Conservation (phyloP, 2,888 invertebrate genomes). For the Drosophila prolongata region DNA sequence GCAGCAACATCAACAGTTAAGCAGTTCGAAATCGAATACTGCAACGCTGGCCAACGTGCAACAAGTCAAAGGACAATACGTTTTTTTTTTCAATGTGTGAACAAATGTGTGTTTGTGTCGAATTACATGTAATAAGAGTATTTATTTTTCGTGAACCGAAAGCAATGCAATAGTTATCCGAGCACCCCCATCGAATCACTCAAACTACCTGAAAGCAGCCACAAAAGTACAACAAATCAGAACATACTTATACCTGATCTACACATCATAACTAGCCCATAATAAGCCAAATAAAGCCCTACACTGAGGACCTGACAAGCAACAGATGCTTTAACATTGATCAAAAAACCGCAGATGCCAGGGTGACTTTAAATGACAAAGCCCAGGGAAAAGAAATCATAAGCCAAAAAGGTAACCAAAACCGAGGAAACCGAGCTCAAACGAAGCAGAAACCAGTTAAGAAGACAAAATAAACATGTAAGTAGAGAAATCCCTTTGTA, state of each 20-base stretch:
- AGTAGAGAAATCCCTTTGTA: neutral
- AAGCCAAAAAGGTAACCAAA: conserved; percentile 6
- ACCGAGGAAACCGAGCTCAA: conserved; percentile 2
- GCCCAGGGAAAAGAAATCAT: neutral
- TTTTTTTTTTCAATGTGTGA: conserved; percentile 35
- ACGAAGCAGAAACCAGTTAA: neutral
- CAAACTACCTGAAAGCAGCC: conserved; percentile 14
- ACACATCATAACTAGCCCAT: neutral
- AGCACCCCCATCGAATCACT: conserved; percentile 10
- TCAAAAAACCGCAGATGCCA: neutral
- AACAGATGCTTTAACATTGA: conserved; percentile 23
- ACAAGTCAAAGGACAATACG: conserved; percentile 33
- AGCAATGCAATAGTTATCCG: conserved; percentile 22
- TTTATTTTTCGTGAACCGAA: conserved; percentile 10
- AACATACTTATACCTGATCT: neutral
- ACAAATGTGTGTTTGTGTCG: conserved; percentile 11
- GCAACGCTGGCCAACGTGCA: conserved; percentile 6
- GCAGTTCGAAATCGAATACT: neutral
- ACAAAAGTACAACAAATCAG: conserved; percentile 9
- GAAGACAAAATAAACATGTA: conserved; percentile 10
- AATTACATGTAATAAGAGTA: neutral
- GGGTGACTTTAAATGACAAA: conserved; percentile 15
- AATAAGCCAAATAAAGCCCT: neutral
- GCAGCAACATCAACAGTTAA: conserved; percentile 4
- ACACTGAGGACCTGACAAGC: conserved; percentile 7